Evolutionary conservation across 2,113 vertebrate genomes (phyloP).

Genomic region (Struthio camelus): DNA sequence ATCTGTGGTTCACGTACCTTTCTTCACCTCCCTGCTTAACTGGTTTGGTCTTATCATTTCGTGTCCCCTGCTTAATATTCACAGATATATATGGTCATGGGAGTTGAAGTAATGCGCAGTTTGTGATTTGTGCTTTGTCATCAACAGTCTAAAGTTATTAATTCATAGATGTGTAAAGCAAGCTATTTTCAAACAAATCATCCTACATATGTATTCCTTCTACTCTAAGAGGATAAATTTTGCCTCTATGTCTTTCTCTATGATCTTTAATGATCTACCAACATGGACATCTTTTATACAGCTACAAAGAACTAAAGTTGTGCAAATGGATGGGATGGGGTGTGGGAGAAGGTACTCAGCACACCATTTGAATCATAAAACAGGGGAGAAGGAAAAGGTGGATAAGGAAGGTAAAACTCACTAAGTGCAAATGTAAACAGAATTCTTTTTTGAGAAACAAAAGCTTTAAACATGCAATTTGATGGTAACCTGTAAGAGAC

Average conservation of each 20-base stretch:
- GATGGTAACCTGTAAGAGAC: background rate
- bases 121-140: background rate
- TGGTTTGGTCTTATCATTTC: background rate
- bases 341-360: background rate
- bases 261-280: background rate
- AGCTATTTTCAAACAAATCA: background rate
- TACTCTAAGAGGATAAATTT: background rate
- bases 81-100: background rate
- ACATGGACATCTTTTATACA: background rate
- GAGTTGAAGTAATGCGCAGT: background rate
- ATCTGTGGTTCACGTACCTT: background rate
- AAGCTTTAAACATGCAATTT: background rate
- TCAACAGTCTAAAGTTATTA: background rate
- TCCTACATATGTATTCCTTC: background rate
- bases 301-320: background rate
- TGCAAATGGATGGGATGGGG: background rate
- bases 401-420: background rate
- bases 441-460: background rate
- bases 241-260: background rate
- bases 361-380: background rate
- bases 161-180: background rate
- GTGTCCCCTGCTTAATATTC: background rate
- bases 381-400: background rate
- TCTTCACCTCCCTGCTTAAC: background rate
- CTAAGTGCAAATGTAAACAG: background rate